These are phyloP conservation scores for Peromyscus melanophrys DNA, from an alignment of 2,797 vertebrate genomes.

Conservation along the genomic window DNA sequence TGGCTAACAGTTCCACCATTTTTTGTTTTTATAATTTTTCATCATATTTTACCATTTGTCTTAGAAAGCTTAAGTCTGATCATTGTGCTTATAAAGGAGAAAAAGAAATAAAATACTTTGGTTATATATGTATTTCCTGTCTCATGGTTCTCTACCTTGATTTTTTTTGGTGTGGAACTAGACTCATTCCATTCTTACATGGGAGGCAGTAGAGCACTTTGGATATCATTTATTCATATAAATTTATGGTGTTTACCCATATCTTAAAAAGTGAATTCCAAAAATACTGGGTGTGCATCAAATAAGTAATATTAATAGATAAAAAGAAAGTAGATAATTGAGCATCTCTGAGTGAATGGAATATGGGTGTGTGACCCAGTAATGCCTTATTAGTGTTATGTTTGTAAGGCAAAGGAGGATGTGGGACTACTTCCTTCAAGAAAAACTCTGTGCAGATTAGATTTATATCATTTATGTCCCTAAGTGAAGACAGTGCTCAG, in stretches of 20 bases:
- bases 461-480: not conserved
- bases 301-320: not conserved
- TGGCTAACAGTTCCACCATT: too few relatives aligned
- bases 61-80: not conserved
- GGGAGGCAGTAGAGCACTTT: not conserved
- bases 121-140: not conserved
- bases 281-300: not conserved
- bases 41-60: not conserved
- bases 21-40: not conserved
- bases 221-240: not conserved
- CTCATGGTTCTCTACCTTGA: not conserved
- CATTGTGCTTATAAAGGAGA: not conserved
- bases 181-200: not conserved
- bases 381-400: too few relatives aligned
- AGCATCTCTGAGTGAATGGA: not conserved
- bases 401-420: too few relatives aligned
- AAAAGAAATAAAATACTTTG: not conserved
- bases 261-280: not conserved
- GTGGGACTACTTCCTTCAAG: not conserved
- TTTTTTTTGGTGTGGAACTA: not conserved
- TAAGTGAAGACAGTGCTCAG: not conserved
- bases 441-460: not conserved
- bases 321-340: too few relatives aligned
- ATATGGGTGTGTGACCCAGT: not conserved
- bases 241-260: not conserved